Conservation (phyloP, 35 echinoderm and acorn worm species). For the Ptychodera flava region DNA sequence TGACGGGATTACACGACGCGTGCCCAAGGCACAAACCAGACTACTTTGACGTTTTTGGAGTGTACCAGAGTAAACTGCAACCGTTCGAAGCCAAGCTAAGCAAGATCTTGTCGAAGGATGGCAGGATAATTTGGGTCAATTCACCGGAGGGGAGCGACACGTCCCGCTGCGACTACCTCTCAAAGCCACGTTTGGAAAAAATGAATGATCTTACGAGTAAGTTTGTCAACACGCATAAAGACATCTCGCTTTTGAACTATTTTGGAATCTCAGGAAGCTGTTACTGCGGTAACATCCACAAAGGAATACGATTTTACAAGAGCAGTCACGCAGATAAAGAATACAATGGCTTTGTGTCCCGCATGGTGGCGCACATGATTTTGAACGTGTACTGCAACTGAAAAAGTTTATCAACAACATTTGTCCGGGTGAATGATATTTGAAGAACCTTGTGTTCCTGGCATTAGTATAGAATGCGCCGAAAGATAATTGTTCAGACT, state of each 20-base stretch:
- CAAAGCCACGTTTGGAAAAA: neutral
- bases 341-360: neutral
- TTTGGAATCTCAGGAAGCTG: neutral
- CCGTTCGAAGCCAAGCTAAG: neutral
- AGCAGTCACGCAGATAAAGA: neutral
- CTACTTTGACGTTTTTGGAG: neutral
- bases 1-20: neutral
- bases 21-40: neutral
- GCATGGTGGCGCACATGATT: neutral
- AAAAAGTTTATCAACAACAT: no score
- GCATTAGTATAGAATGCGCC: no score
- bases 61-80: neutral
- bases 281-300: neutral
- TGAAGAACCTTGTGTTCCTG: no score
- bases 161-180: neutral
- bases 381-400: neutral
- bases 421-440: no score
- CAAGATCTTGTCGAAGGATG: neutral
- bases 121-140: neutral
- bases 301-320: neutral
- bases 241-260: neutral
- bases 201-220: neutral
- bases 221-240: neutral
- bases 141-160: neutral
- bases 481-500: no score